Evolutionary conservation across 2,888 invertebrate species (phyloP).

Genomic region (Proisotoma minuta): DNA sequence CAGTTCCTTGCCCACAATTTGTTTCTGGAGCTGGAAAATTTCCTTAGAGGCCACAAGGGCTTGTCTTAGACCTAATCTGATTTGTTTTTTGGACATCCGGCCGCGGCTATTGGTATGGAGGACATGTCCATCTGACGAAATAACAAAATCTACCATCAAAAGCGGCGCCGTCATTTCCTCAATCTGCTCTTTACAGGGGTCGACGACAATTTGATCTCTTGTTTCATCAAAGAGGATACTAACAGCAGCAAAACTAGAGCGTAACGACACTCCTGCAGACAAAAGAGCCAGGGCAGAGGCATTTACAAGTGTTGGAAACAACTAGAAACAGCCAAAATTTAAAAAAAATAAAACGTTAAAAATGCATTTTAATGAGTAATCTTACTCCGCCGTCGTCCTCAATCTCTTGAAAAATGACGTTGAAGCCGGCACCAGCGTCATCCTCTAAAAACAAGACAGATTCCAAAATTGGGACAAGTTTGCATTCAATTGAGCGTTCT

Average conservation of each 20-base stretch:
- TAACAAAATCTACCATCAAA: constrained; percentile 22
- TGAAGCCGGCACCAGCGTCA: constrained; percentile 39
- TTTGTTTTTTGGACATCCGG: background rate
- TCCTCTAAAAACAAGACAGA: constrained; percentile 38
- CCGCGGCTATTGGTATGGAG: constrained; percentile 20
- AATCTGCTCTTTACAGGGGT: constrained; percentile 34
- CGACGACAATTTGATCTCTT: constrained; percentile 26
- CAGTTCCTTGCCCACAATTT: background rate
- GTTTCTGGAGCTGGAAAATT: constrained; percentile 24
- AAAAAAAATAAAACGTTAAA: constrained; percentile 16
- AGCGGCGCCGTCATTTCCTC: too few relatives aligned
- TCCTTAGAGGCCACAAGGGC: constrained; percentile 21
- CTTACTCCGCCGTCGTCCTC: constrained; percentile 44
- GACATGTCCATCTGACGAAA: constrained; percentile 23
- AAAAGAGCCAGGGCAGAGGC: constrained; percentile 29
- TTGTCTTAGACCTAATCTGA: constrained; percentile 16
- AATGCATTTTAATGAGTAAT: background rate
- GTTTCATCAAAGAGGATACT: constrained; percentile 23
- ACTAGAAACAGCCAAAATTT: constrained; percentile 16
- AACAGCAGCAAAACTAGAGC: constrained; percentile 32
- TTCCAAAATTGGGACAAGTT: constrained; percentile 34
- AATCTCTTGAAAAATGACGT: constrained; percentile 41
- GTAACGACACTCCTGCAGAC: constrained; percentile 38
- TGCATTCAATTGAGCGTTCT: constrained; percentile 38
- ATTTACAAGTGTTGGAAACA: constrained; percentile 32